Base-by-base conservation (phyloP, 2,888 invertebrate species). In the Pyrochroa serraticornis region DNA sequence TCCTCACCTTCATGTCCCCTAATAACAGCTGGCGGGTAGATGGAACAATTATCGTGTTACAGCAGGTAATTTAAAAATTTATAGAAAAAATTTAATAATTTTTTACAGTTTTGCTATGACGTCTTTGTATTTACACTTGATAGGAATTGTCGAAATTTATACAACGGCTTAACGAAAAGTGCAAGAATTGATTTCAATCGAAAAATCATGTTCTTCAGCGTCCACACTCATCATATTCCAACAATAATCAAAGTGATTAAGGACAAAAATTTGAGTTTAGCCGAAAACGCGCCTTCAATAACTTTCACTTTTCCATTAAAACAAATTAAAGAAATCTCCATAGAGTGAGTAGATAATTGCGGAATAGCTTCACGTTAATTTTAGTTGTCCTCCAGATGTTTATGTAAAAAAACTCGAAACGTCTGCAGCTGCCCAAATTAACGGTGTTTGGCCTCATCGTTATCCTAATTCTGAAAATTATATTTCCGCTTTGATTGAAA, bases 361-460 rank as follows among this genome's bases (percentile, higher is more conserved):
- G n/a, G 22, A 22, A 22, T 22, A 22, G 22, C 22, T 22, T 22
- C 22, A 22, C 22, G 5, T 22, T 5, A 22, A 22, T 22, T 22
- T 22, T 22, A 22, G 22, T 5, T 22, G 22, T 73, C 76, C 76
- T 1, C 45, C 72, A 7, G 77, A 75, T 10, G 74, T 76, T 34
- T 77, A 76, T 46, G 42, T 79, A 30, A 66, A 66, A 34, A 62
- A 69, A 42, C 49, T 80, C 13, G 64, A 71, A 34, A 47, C 64
- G 22, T 22, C 22, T 5, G 22, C 22, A 22, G 22, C 73, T 1
- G 49, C 67, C 0, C 43, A 67, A 2, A 72, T 79, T 57, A 74
- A 78, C 59, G 54, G 66, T 0, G 45, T 66, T 31, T 80, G 79
- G 78, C 75, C 77, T 10, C 76, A 77, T 45, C 67, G 63, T 39